These are phyloP conservation scores for Polypterus bichir DNA, from an alignment of 2,113 vertebrate genomes.

Conservation along the genomic window DNA sequence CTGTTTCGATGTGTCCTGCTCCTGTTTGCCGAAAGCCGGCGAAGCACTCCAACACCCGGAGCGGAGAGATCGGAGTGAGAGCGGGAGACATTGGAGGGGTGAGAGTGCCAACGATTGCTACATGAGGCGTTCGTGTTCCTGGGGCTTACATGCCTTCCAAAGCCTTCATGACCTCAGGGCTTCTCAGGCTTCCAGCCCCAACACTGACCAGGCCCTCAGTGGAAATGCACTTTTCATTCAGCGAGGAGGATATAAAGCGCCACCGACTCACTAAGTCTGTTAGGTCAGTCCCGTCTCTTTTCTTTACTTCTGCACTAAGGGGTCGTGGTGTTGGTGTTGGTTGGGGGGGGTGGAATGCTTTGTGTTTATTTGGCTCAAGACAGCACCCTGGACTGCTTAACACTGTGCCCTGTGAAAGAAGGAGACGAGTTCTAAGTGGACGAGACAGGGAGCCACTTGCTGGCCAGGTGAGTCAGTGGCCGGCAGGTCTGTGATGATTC, in stretches of 20 bases:
- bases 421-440: too few relatives aligned
- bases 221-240: slow-evolving; percentile 40
- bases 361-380: background rate
- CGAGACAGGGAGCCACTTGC: too few relatives aligned
- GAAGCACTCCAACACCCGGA: background rate
- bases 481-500: too few relatives aligned
- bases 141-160: slow-evolving; percentile 27
- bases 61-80: background rate
- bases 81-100: background rate
- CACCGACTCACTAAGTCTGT: slow-evolving; percentile 31
- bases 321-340: background rate
- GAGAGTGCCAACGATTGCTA: background rate
- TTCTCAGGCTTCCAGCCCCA: slow-evolving; percentile 4
- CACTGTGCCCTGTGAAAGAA: too few relatives aligned
- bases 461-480: too few relatives aligned
- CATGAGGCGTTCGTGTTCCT: slow-evolving; percentile 5
- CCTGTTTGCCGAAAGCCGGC: background rate
- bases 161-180: slow-evolving; percentile 19
- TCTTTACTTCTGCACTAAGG: background rate
- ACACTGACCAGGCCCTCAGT: slow-evolving; percentile 8
- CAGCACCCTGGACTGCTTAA: too few relatives aligned
- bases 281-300: slow-evolving; percentile 33
- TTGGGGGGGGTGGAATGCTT: background rate
- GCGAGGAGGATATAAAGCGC: slow-evolving; percentile 38
- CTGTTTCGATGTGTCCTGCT: background rate